Evolutionary conservation across 2,888 invertebrate genomes (phyloP).

Genomic region (Eudasyphora cyanicolor): DNA sequence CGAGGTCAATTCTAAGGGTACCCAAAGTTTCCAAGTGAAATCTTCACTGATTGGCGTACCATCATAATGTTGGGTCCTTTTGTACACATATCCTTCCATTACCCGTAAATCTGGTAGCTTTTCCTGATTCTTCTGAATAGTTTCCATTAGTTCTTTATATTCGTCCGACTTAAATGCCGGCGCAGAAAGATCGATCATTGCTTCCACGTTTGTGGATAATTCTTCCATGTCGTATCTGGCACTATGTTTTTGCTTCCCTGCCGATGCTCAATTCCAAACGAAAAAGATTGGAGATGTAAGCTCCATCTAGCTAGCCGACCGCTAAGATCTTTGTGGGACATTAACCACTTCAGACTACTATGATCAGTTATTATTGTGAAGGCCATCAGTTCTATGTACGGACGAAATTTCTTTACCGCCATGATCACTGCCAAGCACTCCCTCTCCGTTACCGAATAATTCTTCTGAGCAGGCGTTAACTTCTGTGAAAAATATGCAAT

Average conservation of each 20-base stretch:
- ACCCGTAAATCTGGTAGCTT: neutral
- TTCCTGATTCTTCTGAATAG: neutral
- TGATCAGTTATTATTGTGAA: constrained; percentile 28
- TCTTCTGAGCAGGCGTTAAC: no score
- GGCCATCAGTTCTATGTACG: constrained; percentile 12
- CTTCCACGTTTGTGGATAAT: neutral
- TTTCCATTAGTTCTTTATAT: no score
- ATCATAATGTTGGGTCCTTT: neutral
- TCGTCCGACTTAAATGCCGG: no score
- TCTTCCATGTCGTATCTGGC: constrained; percentile 18
- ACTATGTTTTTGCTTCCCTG: constrained; percentile 16
- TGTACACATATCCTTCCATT: neutral
- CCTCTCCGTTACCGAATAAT: no score
- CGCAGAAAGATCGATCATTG: neutral
- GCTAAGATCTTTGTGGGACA: no score
- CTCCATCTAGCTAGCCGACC: constrained; percentile 44
- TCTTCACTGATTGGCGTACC: neutral
- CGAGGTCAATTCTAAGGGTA: neutral
- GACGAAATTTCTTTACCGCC: neutral
- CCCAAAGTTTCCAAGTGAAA: neutral
- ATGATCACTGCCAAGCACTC: no score
- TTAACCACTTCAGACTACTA: no score
- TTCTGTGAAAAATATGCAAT: neutral
- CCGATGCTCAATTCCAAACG: neutral
- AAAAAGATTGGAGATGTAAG: no score